These are phyloP conservation scores for Heliconius hermathena DNA, from an alignment of 1,140 invertebrate genomes.

Conservation along the genomic window DNA sequence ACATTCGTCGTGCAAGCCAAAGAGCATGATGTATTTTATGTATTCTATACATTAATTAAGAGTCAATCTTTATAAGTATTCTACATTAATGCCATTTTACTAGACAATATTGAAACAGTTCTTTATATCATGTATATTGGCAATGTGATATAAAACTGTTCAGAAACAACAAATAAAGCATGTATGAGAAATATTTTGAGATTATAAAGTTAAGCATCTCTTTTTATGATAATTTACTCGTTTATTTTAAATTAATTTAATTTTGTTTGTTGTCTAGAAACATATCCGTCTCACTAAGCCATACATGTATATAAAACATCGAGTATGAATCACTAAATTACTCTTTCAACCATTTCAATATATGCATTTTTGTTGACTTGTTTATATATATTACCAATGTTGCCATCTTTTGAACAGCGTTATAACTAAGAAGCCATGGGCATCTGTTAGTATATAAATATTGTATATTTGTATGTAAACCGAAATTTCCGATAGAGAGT, in stretches of 20 bases:
- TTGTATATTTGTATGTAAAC: constrained; percentile 80
- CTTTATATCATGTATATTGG: neutral
- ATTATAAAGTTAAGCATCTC: constrained; percentile 2
- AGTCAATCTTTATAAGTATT: constrained; percentile 73
- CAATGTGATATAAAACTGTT: neutral
- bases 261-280: neutral
- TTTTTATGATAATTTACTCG: neutral
- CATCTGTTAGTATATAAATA: constrained; percentile 57
- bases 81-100: constrained; percentile 79
- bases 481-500: constrained; percentile 67
- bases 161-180: neutral
- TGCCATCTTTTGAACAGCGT: constrained; percentile 52
- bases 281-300: neutral
- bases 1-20: constrained; percentile 80
- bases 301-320: constrained; percentile 5
- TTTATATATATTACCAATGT: neutral
- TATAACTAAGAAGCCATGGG: neutral
- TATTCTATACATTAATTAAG: constrained; percentile 77
- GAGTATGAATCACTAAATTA: neutral
- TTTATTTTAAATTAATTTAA: neutral
- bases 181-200: constrained; percentile 5
- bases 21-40: constrained; percentile 81
- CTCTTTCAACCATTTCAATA: neutral
- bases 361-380: constrained; percentile 2
- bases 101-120: constrained; percentile 71